Percentiles rank a stretch among this genome's conserved stretches.
phyloP scores from a whole-genome alignment of 2,113 vertebrate genomes.

The Nibea albiflora region DNA sequence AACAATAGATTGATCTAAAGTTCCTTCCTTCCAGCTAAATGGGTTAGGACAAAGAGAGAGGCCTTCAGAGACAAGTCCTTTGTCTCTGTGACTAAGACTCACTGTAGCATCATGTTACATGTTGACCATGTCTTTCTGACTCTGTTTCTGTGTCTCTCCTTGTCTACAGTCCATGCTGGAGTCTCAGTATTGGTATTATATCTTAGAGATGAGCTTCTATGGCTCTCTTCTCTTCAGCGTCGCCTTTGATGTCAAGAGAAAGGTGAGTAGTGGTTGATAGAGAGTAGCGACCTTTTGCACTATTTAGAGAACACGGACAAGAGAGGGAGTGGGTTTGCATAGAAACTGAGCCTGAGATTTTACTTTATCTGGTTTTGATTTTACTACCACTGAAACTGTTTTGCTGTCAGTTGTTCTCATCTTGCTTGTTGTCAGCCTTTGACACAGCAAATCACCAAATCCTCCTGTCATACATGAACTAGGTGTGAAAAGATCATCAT shows the following conservation, averaged over 20 bases:
- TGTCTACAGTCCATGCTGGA: constrained; percentile 87
- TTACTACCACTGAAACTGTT: background rate
- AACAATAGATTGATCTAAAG: background rate
- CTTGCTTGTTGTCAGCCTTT: background rate
- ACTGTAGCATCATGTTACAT: constrained; percentile 35
- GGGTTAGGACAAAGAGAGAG: background rate
- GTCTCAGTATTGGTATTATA: constrained; percentile 98
- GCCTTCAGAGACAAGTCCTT: constrained; percentile 8
- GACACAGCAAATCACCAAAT: background rate
- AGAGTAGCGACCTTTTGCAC: background rate
- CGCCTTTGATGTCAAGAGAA: constrained; percentile 91
- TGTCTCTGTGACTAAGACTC: constrained; percentile 26
- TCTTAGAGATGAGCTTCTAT: constrained; percentile 94
- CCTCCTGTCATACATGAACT: background rate
- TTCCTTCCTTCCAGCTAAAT: constrained; percentile 17
- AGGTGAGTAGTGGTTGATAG: constrained; percentile 83
- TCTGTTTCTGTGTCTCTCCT: constrained; percentile 35
- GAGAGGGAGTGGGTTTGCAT: background rate
- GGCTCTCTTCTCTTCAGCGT: constrained; percentile 92
- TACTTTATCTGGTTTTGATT: background rate
- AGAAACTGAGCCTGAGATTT: background rate
- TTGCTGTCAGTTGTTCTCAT: background rate
- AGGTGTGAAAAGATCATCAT: background rate
- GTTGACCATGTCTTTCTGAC: constrained; percentile 8
- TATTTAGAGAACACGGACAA: background rate